Conservation (phyloP, 2,113 vertebrate genomes). For the Myxocyprinus asiaticus region DNA sequence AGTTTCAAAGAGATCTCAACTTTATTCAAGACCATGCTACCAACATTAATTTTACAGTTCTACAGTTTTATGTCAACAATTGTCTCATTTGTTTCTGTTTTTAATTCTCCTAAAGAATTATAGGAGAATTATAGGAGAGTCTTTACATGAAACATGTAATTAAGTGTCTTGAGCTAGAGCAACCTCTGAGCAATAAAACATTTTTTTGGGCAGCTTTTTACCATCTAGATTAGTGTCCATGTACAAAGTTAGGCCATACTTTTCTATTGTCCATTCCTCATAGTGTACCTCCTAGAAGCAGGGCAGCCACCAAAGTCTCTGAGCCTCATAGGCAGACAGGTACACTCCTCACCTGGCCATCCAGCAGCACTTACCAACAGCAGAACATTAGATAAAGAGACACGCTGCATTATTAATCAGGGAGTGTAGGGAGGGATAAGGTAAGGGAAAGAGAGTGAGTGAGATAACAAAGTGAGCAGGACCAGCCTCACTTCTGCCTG, state of each 20-base stretch:
- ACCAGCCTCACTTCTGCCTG: slow-evolving; percentile 1
- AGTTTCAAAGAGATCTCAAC: too few species aligned
- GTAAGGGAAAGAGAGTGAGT: slow-evolving; percentile 21
- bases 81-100: neutral
- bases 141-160: neutral
- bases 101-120: too few species aligned
- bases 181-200: neutral
- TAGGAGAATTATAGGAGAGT: neutral
- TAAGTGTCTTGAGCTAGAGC: too few species aligned
- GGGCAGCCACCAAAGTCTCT: slow-evolving; percentile 64
- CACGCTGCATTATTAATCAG: slow-evolving; percentile 75
- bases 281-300: neutral
- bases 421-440: slow-evolving; percentile 37
- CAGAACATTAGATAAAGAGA: slow-evolving; percentile 64
- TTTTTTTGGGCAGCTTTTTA: neutral
- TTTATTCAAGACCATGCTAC: too few species aligned
- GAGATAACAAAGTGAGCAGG: slow-evolving; percentile 49
- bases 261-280: slow-evolving; percentile 47
- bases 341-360: slow-evolving; percentile 59
- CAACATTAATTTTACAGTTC: too few species aligned
- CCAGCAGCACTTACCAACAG: slow-evolving; percentile 69
- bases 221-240: slow-evolving; percentile 39
- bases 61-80: too few species aligned
- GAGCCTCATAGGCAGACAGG: slow-evolving; percentile 69
- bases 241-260: slow-evolving; percentile 17